These are phyloP conservation scores for Antitype chi DNA, from an alignment of 2,888 invertebrate species.

Conservation along the genomic window DNA sequence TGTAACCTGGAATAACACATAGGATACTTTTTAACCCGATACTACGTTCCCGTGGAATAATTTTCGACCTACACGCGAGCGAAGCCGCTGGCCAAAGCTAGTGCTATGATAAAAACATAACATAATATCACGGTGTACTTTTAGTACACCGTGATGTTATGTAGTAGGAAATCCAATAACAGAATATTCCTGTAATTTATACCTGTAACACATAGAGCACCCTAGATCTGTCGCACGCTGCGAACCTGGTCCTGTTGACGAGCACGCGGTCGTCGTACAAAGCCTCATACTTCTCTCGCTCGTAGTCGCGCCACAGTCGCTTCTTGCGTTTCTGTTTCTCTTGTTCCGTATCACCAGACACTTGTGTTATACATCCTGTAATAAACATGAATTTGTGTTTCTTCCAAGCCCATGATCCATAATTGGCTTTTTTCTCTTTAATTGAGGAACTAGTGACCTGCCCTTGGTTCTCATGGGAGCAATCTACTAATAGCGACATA, in stretches of 20 bases:
- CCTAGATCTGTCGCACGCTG: constrained; percentile 85
- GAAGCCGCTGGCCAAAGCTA: too few species aligned
- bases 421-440: background rate
- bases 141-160: too few species aligned
- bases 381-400: background rate
- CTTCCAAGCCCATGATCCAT: too few species aligned
- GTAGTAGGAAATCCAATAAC: background rate
- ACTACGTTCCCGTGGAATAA: too few species aligned
- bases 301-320: constrained; percentile 77
- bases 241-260: constrained; percentile 82
- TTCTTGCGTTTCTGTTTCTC: constrained; percentile 82
- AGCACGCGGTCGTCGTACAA: constrained; percentile 82
- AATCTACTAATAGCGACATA: background rate
- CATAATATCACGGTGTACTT: background rate
- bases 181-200: background rate
- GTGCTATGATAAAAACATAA: background rate
- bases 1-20: too few species aligned
- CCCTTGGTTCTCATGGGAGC: background rate
- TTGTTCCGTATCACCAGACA: constrained; percentile 77
- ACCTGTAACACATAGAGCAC: constrained; percentile 81
- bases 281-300: constrained; percentile 82
- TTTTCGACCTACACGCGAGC: too few species aligned
- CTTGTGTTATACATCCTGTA: constrained; percentile 69
- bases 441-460: background rate
- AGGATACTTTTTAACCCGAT: too few species aligned